phyloP scores from a whole-genome alignment of 2,888 invertebrate genomes.

The Apamea epomidion region DNA sequence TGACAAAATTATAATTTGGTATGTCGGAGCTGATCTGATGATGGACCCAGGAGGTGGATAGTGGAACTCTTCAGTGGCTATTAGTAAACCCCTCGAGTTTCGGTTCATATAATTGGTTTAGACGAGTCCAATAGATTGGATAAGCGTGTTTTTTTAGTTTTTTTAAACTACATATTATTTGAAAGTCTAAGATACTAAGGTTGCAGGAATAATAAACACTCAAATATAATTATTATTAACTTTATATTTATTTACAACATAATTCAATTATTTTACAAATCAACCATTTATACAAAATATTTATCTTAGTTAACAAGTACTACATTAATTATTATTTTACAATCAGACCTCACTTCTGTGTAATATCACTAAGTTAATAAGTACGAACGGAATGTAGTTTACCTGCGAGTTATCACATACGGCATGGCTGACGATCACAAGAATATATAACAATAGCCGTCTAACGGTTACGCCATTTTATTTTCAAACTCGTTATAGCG shows the following conservation, averaged over 20 bases:
- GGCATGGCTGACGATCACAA: slow-evolving; percentile 84
- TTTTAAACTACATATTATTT: background rate
- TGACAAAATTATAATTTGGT: background rate
- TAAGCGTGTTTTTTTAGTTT: background rate
- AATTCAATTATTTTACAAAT: slow-evolving; percentile 87
- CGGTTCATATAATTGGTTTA: background rate
- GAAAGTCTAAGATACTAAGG: background rate
- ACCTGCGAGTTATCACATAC: slow-evolving; percentile 86
- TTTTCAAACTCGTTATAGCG: slow-evolving; percentile 65
- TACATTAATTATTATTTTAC: slow-evolving; percentile 87
- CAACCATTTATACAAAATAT: slow-evolving; percentile 90
- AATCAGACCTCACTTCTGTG: slow-evolving; percentile 86
- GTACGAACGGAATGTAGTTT: slow-evolving; percentile 82
- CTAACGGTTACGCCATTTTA: slow-evolving; percentile 54
- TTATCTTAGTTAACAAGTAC: slow-evolving; percentile 88
- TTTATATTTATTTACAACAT: slow-evolving; percentile 90
- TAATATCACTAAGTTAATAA: slow-evolving; percentile 83
- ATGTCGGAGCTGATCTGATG: background rate
- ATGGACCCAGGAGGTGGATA: background rate
- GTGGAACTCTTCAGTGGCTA: background rate
- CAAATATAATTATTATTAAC: slow-evolving; percentile 81
- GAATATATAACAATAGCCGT: slow-evolving; percentile 69
- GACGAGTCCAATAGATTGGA: background rate
- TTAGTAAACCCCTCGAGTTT: background rate
- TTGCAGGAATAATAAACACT: slow-evolving; percentile 63